Conservation (phyloP, 2,888 invertebrate genomes). For the Prosapia bicincta region DNA sequence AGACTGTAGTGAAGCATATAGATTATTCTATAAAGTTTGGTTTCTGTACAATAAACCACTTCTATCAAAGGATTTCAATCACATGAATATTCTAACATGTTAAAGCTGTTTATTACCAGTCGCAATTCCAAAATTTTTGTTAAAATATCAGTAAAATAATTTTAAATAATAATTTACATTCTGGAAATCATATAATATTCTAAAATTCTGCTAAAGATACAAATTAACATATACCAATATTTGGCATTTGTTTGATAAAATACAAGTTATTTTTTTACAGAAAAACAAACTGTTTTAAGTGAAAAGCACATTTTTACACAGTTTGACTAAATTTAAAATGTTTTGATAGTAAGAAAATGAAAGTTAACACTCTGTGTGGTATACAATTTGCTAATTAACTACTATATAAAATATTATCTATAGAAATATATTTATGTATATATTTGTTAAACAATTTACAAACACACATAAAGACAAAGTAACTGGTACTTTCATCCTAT, state of each 20-base stretch:
- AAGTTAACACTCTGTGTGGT: too few relatives aligned
- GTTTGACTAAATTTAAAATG: too few relatives aligned
- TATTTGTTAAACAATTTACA: not conserved
- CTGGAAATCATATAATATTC: too few relatives aligned
- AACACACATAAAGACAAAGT: not conserved
- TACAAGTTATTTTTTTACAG: too few relatives aligned
- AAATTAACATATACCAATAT: too few relatives aligned
- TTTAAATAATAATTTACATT: too few relatives aligned
- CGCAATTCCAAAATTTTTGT: constrained; percentile 15
- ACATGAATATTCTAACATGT: constrained; percentile 20
- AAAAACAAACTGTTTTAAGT: too few relatives aligned
- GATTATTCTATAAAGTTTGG: not conserved
- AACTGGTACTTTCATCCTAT: not conserved
- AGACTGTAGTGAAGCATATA: not conserved
- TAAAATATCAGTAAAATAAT: not conserved
- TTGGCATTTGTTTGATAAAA: too few relatives aligned
- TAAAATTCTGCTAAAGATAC: too few relatives aligned
- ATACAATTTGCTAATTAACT: not conserved
- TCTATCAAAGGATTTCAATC: not conserved
- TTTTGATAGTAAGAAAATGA: too few relatives aligned
- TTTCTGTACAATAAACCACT: not conserved
- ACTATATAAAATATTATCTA: not conserved
- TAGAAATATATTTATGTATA: not conserved
- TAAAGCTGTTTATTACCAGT: constrained; percentile 36
- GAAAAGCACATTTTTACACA: too few relatives aligned